Base-by-base conservation (phyloP, 2,888 invertebrate genomes). In the Cactoblastis cactorum region DNA sequence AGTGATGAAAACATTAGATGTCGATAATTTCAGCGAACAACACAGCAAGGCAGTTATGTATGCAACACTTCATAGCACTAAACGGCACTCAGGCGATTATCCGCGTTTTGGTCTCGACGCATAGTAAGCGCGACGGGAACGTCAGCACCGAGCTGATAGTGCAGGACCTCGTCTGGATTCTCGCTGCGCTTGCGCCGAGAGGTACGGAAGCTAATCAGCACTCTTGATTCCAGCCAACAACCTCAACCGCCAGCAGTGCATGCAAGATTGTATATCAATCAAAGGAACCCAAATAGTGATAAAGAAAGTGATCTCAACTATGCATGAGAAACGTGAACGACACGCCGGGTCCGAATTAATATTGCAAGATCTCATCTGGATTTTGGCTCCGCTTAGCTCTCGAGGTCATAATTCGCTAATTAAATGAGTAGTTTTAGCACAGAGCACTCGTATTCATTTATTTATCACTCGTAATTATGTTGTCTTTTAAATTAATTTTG, bases 81-180 rank as follows among this genome's bases (percentile, higher is more conserved):
- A 92, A 92, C 67, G 91, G 91, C 57, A 90, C 92, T 51, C 91
- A 92, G 71, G 82, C 85, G 59, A 77, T 92, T 61, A 85, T 92
- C 59, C 91, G 91, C 68, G 81, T 90, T 52, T 69, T 92, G 63
- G 75, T 90, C 54, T 78, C 82, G 52, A 83, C 86, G 50, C 91
- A 92, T 65, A 77, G 80, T 68, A 86, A 87, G 64, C 90, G 92
- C 50, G 91, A 90, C 61, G 79, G 86, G 54, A 83, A 82, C 61
- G 83, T 90, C 43, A 75, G 82, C 64, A 83, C 77, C 56, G 92
- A 92, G 67, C 73, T 89, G 55, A 81, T 92, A 64, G 70, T 91
- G 62, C 91, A 91, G 63, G 92, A 92, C 74, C 82, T 92, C 59
- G 79, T 92, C 54, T 92, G 92, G 91, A 89, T 92, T 65, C 77